These are phyloP conservation scores for Chlamydotis undulata DNA, from an alignment of 2,113 vertebrate genomes.

Conservation along the genomic window DNA sequence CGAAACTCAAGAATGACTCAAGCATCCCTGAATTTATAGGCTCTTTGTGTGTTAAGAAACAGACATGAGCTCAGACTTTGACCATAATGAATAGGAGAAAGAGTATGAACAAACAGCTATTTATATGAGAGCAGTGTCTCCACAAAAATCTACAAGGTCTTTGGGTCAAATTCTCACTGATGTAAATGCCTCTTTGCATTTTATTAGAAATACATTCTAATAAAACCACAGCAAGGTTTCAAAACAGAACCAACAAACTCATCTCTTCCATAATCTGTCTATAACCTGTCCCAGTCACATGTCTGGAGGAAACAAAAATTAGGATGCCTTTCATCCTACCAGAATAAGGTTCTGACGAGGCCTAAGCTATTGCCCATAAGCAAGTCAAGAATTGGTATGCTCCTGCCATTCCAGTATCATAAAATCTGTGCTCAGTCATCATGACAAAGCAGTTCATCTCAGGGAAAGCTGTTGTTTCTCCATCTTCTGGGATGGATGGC, in stretches of 20 bases:
- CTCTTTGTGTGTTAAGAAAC: conserved; percentile 64
- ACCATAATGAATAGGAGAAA: conserved; percentile 69
- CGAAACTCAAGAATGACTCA: conserved; percentile 66
- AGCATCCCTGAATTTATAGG: conserved; percentile 74
- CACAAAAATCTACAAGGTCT: conserved; percentile 47
- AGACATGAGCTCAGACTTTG: conserved; percentile 82
- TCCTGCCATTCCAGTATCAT: not conserved
- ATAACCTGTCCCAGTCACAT: not conserved
- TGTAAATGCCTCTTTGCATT: conserved; percentile 65
- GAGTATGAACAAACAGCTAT: conserved; percentile 70
- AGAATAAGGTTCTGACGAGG: not conserved
- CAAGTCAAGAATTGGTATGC: not conserved
- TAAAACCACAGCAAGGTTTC: conserved; percentile 26
- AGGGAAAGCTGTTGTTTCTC: not conserved
- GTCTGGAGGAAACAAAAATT: not conserved
- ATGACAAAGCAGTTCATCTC: not conserved
- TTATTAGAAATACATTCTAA: conserved; percentile 64
- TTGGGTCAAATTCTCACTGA: conserved; percentile 64
- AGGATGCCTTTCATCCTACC: not conserved
- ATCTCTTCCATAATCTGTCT: not conserved
- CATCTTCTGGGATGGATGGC: not conserved
- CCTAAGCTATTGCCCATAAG: not conserved
- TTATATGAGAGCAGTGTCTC: conserved; percentile 68
- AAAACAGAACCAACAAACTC: not conserved
- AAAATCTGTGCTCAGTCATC: not conserved